Evolutionary conservation across 2,888 invertebrate species (phyloP).

Genomic region (Chrysolina americana): DNA sequence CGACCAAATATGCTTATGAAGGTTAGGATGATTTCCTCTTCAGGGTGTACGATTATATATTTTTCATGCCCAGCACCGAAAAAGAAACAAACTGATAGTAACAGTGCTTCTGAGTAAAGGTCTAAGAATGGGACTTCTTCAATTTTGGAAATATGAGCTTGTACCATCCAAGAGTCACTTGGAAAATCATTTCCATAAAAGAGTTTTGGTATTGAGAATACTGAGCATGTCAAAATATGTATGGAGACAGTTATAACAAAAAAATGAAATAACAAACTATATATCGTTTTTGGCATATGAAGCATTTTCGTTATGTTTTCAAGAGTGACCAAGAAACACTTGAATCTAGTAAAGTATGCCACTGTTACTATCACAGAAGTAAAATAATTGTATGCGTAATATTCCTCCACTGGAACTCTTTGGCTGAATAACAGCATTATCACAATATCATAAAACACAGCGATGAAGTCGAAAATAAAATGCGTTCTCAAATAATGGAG

Average conservation of each 20-base stretch:
- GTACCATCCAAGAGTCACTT: constrained; percentile 42
- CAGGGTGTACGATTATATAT: constrained; percentile 39
- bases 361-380: background rate
- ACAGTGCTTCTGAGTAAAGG: constrained; percentile 48
- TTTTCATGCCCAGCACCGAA: constrained; percentile 56
- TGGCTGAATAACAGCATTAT: background rate
- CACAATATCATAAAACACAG: constrained; percentile 11
- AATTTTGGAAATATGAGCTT: constrained; percentile 16
- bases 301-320: constrained; percentile 22
- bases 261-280: constrained; percentile 14
- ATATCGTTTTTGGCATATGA: constrained; percentile 3
- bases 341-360: constrained; percentile 16
- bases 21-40: constrained; percentile 53
- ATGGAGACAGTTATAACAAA: constrained; percentile 11
- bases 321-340: constrained; percentile 14
- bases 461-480: constrained; percentile 48
- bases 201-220: constrained; percentile 6
- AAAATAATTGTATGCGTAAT: background rate
- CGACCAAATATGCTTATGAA: constrained; percentile 55
- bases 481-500: constrained; percentile 48
- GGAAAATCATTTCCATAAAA: constrained; percentile 28
- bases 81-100: constrained; percentile 57
- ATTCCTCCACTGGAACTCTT: background rate
- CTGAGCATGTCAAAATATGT: constrained; percentile 21
- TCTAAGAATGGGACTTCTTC: constrained; percentile 26